A percentile compares a stretch with the other conserved stretches of the same genome.
Conservation (phyloP, 2,797 vertebrate genomes). For the Gallinago stenura region DNA sequence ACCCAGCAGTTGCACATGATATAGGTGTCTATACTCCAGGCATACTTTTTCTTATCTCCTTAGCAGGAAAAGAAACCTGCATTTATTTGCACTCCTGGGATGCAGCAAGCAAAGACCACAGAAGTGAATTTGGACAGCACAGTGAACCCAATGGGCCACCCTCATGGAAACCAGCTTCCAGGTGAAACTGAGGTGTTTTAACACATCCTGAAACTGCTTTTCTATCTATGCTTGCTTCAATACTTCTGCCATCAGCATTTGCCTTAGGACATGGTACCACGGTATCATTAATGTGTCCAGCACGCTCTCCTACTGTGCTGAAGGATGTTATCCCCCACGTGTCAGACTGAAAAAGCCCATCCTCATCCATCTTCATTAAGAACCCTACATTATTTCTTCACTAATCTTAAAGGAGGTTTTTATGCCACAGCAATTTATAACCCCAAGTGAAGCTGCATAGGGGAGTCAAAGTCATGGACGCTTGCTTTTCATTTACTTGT, state of each 20-base stretch:
- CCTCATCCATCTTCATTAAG: background rate
- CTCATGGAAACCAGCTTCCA: background rate
- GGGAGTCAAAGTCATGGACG: background rate
- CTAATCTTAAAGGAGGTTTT: background rate
- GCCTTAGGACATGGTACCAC: background rate
- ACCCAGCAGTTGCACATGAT: background rate
- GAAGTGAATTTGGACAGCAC: background rate
- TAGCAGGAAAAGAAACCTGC: background rate
- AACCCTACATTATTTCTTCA: background rate
- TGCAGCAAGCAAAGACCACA: background rate
- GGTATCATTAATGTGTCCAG: background rate
- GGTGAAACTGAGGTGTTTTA: background rate
- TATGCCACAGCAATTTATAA: background rate
- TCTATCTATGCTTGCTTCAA: background rate
- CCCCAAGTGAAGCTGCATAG: background rate
- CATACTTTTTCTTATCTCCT: background rate
- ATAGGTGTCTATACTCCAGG: background rate
- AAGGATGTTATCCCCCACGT: background rate
- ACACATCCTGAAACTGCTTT: background rate
- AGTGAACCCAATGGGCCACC: background rate
- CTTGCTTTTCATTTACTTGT: conserved; percentile 3
- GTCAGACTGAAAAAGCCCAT: background rate
- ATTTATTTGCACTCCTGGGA: background rate
- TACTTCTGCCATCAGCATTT: background rate
- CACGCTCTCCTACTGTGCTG: background rate